Evolutionary conservation across 2,113 vertebrate species (phyloP), one percentile per base, ranked within the genome.

Genomic region (Sinocyclocheilus anshuiensis): DNA sequence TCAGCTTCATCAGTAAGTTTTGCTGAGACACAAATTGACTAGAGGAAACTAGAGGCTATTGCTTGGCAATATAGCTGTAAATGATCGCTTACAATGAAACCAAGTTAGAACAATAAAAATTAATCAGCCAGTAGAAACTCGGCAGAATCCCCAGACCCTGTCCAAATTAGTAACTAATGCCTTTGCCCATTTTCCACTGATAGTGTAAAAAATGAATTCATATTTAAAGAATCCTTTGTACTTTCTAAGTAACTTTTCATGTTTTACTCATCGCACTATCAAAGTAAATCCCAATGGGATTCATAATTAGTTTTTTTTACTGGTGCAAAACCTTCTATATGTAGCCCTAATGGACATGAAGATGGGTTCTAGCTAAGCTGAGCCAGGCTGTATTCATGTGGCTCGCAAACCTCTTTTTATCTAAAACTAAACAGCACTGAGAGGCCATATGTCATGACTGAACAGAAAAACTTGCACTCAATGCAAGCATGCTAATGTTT

Each of bases 321-420:
- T 45, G 4, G 39, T 45, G 71, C 71, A 75, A 75, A 75, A 45
- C 20, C 71, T 45, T 75, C 71, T 22, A 74, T 74, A 42, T 74
- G 71, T 45, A 36, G 4, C 39, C 71, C 20, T 74, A 74, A 74
- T 74, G 71, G 39, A 36, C 33, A 74, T 42, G 39, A 75, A 45
- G n/a, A 75, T 75, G 4, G 22, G 39, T 45, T 75, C 4, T 20
- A 74, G 20, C 13, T 42, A 45, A 45, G 39, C 20, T 74, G 36
- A 74, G 20, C 11, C 7, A 1, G 29, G 29, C 29, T 71, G 7
- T 71, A 10, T 71, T 71, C 7, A 1, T 71, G 67, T 71, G 16
- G 67, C 3, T 20, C 20, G 7, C 67, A 71, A 36, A 36, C 67
- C 0, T 69, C 67, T 8, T 18, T 33, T 33, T 69, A 55, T 18